Evolutionary conservation across 37 sponge, comb jelly and placozoan species (phyloP).

Genomic region (Ianthella basta): DNA sequence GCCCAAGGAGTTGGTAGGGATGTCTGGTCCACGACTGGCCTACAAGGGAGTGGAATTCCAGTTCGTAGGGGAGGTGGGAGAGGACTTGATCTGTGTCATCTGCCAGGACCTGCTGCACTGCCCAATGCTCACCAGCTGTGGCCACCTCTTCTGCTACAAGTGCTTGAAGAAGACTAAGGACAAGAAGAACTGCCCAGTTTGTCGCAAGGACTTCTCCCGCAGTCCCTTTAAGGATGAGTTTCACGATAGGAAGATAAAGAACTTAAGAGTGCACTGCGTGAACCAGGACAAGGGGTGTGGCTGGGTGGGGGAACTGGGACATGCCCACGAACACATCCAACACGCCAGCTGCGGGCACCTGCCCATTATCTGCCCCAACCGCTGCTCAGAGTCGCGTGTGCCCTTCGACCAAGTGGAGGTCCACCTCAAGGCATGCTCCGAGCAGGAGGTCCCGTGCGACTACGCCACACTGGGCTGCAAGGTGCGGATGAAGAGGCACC

Average conservation of each 20-base stretch:
- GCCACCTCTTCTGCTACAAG: slow-evolving; percentile 38
- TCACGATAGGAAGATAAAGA: slow-evolving; percentile 29
- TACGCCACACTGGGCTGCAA: slow-evolving; percentile 10
- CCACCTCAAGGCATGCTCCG: slow-evolving; percentile 13
- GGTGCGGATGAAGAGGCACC: not conserved
- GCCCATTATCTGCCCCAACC: slow-evolving; percentile 28
- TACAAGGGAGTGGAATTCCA: slow-evolving; percentile 6
- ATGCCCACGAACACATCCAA: not conserved
- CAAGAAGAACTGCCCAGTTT: slow-evolving; percentile 28
- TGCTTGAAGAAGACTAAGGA: slow-evolving; percentile 17
- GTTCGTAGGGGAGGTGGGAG: not conserved
- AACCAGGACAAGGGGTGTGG: not conserved
- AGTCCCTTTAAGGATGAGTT: slow-evolving; percentile 23
- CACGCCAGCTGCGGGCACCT: slow-evolving; percentile 17
- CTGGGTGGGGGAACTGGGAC: slow-evolving; percentile 13
- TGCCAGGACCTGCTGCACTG: slow-evolving; percentile 21
- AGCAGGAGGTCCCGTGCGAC: slow-evolving; percentile 27
- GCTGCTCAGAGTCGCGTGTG: not conserved
- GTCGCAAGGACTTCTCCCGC: not conserved
- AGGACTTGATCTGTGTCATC: slow-evolving; percentile 17
- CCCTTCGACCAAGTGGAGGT: not conserved
- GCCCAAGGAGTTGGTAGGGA: not conserved
- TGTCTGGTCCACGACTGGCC: not conserved
- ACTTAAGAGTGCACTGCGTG: not conserved
- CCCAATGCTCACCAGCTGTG: slow-evolving; percentile 32